Percentiles rank a stretch among this genome's conserved stretches.
Conservation (phyloP, 2,113 vertebrate genomes). For the Cavia porcellus region DNA sequence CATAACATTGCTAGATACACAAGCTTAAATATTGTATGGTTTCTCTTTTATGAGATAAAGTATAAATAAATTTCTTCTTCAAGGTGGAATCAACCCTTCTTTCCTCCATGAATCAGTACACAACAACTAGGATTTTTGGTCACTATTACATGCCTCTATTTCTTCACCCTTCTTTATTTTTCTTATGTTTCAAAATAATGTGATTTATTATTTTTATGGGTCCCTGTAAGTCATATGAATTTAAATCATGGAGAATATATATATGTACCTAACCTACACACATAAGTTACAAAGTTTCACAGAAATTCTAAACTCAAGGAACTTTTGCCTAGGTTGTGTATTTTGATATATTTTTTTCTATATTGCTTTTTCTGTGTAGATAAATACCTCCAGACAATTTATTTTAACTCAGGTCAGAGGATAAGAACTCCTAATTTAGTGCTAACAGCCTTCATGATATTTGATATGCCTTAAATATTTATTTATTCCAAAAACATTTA, state of each 20-base stretch:
- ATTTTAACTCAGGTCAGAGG: background rate
- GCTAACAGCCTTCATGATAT: background rate
- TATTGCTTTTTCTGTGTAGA: background rate
- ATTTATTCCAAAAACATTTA: background rate
- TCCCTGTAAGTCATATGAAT: background rate
- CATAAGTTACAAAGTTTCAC: background rate
- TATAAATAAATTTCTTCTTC: background rate
- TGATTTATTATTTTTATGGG: background rate
- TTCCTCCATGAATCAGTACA: background rate
- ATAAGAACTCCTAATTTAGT: background rate
- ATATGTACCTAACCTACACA: background rate
- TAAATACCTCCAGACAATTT: background rate
- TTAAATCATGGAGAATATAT: background rate
- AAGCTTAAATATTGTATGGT: background rate
- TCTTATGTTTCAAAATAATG: background rate
- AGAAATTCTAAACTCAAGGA: background rate
- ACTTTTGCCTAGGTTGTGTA: background rate
- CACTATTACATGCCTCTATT: background rate
- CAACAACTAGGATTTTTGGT: background rate
- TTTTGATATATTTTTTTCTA: background rate
- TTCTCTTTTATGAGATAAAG: background rate
- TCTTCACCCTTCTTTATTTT: background rate
- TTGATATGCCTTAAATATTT: background rate
- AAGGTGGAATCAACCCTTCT: background rate
- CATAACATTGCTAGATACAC: background rate